phyloP scores from a whole-genome alignment of 2,888 invertebrate species.

The Tubiluchus corallicola region DNA sequence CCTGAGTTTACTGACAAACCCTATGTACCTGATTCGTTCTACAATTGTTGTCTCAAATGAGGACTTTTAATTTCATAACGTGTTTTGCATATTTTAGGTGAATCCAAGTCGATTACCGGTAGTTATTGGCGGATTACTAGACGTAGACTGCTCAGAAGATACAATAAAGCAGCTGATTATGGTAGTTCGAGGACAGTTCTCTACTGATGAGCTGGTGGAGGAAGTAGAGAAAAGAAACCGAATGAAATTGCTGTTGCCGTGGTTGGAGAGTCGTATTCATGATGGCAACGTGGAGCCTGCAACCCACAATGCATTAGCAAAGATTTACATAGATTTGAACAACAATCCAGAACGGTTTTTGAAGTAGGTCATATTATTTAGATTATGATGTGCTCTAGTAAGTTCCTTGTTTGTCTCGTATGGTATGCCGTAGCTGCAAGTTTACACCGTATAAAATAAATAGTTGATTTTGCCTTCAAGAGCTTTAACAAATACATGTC shows the following conservation, averaged over 20 bases:
- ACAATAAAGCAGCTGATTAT: conserved; percentile 96
- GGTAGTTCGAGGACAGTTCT: conserved; percentile 93
- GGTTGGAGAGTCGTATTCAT: conserved; percentile 92
- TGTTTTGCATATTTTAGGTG: conserved; percentile 37
- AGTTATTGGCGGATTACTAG: conserved; percentile 87
- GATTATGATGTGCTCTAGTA: too few species aligned
- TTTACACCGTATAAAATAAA: too few species aligned
- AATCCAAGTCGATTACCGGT: conserved; percentile 95
- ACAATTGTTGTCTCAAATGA: too few species aligned
- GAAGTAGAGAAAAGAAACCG: conserved; percentile 50
- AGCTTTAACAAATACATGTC: too few species aligned
- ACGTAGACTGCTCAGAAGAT: conserved; percentile 96
- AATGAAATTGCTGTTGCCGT: conserved; percentile 77
- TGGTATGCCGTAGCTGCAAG: too few species aligned
- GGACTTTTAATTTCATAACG: too few species aligned
- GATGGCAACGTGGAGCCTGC: conserved; percentile 93
- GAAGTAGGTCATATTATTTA: conserved; percentile 38
- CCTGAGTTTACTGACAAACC: too few species aligned
- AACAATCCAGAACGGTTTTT: conserved; percentile 96
- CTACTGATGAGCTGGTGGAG: conserved; percentile 93
- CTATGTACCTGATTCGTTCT: too few species aligned
- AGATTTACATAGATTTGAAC: conserved; percentile 98
- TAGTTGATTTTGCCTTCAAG: too few species aligned
- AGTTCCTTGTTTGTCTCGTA: too few species aligned
- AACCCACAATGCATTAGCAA: conserved; percentile 96